Conservation (phyloP, 2,113 vertebrate species). For the Malurus elegans region DNA sequence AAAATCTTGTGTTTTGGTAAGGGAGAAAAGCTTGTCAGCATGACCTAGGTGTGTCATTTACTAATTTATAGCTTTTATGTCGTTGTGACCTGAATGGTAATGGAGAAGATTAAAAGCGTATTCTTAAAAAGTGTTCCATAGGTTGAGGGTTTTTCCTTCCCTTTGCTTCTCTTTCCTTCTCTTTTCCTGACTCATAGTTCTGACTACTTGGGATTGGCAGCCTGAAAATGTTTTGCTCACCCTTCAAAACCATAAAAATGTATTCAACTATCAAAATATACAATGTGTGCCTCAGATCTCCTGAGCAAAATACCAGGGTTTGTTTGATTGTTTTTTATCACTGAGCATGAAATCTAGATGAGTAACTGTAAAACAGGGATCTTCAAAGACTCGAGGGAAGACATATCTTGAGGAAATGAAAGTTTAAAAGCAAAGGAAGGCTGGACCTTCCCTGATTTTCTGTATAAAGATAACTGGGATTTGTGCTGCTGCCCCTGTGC, state of each 20-base stretch:
- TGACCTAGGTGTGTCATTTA: background rate
- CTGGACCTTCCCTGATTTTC: background rate
- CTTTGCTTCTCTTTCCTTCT: background rate
- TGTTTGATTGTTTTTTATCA: background rate
- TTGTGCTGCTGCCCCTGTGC: background rate
- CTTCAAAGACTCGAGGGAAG: background rate
- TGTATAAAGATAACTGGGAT: background rate
- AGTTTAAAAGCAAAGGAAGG: background rate
- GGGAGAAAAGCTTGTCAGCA: background rate
- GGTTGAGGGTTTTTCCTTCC: accelerated
- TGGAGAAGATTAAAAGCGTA: background rate
- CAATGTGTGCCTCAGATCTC: background rate
- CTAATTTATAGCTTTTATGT: background rate
- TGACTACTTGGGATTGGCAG: background rate
- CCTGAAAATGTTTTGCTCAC: background rate
- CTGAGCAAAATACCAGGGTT: background rate
- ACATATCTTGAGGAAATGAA: too few relatives aligned
- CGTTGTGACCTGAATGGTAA: background rate
- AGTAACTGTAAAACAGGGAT: background rate
- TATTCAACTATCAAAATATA: background rate
- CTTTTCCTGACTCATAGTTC: background rate
- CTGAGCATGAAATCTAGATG: background rate
- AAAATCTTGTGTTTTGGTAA: background rate
- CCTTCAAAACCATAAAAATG: background rate
- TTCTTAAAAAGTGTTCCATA: background rate